Base-by-base conservation (phyloP, 2,797 vertebrate genomes). In the Psittacula derbiana region DNA sequence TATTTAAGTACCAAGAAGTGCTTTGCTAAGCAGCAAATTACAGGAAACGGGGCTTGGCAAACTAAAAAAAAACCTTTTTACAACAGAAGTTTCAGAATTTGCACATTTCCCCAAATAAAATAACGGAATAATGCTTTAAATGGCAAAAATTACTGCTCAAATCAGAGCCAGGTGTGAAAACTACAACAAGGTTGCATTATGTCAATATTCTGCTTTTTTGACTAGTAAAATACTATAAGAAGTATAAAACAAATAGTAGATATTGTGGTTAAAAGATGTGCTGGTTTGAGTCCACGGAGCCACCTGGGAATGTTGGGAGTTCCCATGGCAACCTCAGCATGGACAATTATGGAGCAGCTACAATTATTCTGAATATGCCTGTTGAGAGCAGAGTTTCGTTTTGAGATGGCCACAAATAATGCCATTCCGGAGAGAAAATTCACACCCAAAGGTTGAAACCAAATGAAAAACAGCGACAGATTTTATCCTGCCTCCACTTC, bases 251-350 rank as follows among this genome's bases (percentile, higher is more conserved):
- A 65, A 88, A 58, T 19, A 82, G 72, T 23, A 57, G 50, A 28
- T 38, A 75, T 4, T 73, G 80, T 71, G 89, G 90, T 19, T 49
- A 16, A 84, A 36, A 95, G 96, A 91, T 72, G 93, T 93, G 83
- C 73, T 91, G 36, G 58, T 92, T 92, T 89, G 91, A 88, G 92
- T 86, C 94, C 76, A 60, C 1, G 55, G 93, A 96, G 94, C 91
- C 95, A 91, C 72, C 53, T 43, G 91, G 94, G 96, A 94, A 75
- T 50, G 72, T 55, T 80, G 74, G 50, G 81, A 90, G 96, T 98
- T 98, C 95, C 97, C 95, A 97, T 96, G 96, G 97, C 79, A 97
- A 98, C 97, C 47, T 21, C 55, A 33, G 90, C 86, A 90, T 0
- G 66, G 90, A 89, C 95, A 95, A 94, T 96, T 95, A 95, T 2